Evolutionary conservation across 2,797 vertebrate genomes (phyloP).

Genomic region (Enoplosus armatus): DNA sequence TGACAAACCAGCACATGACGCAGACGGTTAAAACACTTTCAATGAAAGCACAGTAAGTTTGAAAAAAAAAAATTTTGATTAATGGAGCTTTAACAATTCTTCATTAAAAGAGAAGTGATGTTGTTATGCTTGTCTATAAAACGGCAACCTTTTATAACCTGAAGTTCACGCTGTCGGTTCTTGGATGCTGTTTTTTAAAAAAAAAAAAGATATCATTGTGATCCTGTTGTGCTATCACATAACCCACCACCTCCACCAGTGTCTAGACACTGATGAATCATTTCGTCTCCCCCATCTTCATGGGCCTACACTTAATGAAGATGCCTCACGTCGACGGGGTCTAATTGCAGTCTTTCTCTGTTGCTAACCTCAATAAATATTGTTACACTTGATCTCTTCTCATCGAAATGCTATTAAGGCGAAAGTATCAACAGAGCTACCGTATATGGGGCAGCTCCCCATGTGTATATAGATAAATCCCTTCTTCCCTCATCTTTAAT

Average conservation of each 20-base stretch:
- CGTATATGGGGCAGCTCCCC: background rate
- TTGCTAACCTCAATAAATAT: background rate
- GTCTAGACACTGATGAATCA: background rate
- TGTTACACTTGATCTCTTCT: constrained; percentile 4
- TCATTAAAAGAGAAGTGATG: background rate
- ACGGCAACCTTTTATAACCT: background rate
- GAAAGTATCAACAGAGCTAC: background rate
- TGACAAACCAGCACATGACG: too few species aligned
- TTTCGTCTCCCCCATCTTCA: constrained; percentile 4
- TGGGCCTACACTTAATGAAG: background rate
- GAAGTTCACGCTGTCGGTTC: background rate
- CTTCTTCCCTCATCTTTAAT: constrained; percentile 12
- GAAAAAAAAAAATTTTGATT: background rate
- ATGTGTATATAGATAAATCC: constrained; percentile 6
- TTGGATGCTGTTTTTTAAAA: constrained; percentile 2
- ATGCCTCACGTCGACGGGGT: background rate
- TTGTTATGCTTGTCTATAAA: background rate
- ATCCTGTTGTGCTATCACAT: background rate
- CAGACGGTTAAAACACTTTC: too few species aligned
- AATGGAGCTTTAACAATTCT: background rate
- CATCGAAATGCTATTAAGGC: background rate
- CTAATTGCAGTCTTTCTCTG: background rate
- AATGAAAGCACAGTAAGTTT: too few species aligned
- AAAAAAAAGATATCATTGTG: background rate
- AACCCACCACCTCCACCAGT: background rate